These are phyloP conservation scores for Nestor notabilis DNA, from an alignment of 2,113 vertebrate genomes.

Conservation along the genomic window DNA sequence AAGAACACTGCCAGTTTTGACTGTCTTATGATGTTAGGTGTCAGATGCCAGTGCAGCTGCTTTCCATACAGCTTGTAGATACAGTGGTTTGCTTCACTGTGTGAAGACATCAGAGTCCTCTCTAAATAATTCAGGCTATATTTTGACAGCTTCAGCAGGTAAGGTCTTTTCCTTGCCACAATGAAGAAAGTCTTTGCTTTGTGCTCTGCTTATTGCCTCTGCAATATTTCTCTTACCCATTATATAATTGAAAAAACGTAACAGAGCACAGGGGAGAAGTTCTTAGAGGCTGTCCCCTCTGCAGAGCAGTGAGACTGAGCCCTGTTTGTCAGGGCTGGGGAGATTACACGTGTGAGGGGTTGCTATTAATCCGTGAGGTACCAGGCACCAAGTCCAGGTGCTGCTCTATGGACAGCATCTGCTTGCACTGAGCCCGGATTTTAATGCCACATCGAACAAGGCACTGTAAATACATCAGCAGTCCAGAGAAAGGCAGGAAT, in stretches of 20 bases:
- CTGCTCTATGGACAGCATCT: background rate
- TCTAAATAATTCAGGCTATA: background rate
- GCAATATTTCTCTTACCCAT: background rate
- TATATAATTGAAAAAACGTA: background rate
- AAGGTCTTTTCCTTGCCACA: background rate
- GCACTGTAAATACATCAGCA: background rate
- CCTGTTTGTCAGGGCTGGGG: background rate
- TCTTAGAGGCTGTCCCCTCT: background rate
- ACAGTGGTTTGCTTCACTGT: background rate
- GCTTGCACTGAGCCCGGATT: background rate
- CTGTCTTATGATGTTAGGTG: background rate
- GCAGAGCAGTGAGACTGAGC: background rate
- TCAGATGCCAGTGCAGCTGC: background rate
- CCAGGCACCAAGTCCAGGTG: fast-evolving
- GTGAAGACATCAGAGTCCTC: background rate
- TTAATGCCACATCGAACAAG: background rate
- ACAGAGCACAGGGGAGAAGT: background rate
- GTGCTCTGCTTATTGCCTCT: background rate
- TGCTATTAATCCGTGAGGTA: background rate
- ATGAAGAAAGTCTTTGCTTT: background rate
- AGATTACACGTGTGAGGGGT: background rate
- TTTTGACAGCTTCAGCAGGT: background rate
- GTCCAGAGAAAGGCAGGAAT: background rate
- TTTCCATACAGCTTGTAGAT: background rate
- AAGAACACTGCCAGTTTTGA: background rate